Percentiles rank a stretch among this genome's conserved stretches.
These are phyloP conservation scores for Pogoniulus pusillus DNA, from an alignment of 2,797 vertebrate genomes.

Conservation along the genomic window DNA sequence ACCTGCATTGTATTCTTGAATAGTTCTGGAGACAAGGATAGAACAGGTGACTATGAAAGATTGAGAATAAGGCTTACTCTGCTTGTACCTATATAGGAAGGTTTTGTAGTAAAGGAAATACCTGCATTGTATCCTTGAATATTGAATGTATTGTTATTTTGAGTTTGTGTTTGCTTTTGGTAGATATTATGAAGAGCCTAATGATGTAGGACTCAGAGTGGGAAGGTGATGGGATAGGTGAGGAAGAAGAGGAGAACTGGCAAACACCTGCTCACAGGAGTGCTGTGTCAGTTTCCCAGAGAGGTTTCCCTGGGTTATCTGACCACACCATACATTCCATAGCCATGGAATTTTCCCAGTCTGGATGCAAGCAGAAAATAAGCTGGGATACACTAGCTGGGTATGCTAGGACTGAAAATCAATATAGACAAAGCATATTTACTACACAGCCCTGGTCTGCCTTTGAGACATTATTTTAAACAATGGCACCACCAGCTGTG, in stretches of 20 bases:
- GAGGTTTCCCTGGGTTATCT: background rate
- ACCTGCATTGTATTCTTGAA: background rate
- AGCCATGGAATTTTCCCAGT: background rate
- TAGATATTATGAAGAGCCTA: background rate
- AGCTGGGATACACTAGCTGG: background rate
- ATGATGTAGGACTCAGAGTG: background rate
- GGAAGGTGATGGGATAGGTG: background rate
- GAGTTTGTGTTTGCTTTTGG: background rate
- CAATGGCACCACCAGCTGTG: background rate
- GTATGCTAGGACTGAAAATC: background rate
- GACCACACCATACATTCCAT: too few relatives aligned
- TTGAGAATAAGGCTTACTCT: background rate
- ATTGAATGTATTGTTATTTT: background rate
- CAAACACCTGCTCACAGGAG: rapidly evolving
- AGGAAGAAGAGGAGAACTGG: background rate
- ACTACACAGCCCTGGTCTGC: background rate
- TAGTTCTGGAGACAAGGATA: background rate
- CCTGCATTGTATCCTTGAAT: background rate
- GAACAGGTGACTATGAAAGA: background rate
- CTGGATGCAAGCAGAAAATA: background rate
- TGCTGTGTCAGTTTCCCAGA: rapidly evolving
- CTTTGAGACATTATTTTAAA: background rate
- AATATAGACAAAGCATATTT: background rate
- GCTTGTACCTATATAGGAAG: background rate
- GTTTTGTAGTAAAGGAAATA: background rate